Conservation (phyloP, 1,140 invertebrate species). For the Parapsyche elsis region DNA sequence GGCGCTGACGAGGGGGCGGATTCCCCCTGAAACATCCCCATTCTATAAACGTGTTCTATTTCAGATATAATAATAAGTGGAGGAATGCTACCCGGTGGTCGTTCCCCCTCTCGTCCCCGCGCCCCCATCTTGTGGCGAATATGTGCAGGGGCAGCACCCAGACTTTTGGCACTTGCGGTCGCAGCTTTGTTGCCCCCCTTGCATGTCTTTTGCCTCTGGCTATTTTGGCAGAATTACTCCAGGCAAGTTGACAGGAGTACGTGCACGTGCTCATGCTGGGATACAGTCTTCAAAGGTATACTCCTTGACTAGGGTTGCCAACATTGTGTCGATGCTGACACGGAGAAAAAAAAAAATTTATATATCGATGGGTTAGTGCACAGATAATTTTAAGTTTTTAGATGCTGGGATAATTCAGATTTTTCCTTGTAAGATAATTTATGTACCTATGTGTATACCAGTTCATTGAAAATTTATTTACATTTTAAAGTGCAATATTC, state of each 20-base stretch:
- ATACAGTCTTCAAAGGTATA: conserved; percentile 82
- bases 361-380: no score
- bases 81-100: background rate
- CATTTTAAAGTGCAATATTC: no score
- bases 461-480: no score
- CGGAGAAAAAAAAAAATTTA: background rate
- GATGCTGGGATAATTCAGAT: no score
- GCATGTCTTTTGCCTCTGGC: conserved; percentile 75
- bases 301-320: no score
- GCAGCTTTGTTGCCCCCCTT: conserved; percentile 68
- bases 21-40: no score
- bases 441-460: no score
- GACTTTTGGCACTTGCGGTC: conserved; percentile 49
- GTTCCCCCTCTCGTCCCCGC: background rate
- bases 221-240: conserved; percentile 79
- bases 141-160: conserved; percentile 25
- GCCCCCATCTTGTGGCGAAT: background rate
- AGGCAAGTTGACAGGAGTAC: conserved; percentile 73
- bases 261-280: conserved; percentile 84
- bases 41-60: no score
- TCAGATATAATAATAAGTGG: no score
- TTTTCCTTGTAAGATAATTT: no score
- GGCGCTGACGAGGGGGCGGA: no score
- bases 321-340: background rate
- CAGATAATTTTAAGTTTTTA: background rate